Base-by-base conservation (phyloP, 2,888 invertebrate genomes). In the Phalera bucephala region DNA sequence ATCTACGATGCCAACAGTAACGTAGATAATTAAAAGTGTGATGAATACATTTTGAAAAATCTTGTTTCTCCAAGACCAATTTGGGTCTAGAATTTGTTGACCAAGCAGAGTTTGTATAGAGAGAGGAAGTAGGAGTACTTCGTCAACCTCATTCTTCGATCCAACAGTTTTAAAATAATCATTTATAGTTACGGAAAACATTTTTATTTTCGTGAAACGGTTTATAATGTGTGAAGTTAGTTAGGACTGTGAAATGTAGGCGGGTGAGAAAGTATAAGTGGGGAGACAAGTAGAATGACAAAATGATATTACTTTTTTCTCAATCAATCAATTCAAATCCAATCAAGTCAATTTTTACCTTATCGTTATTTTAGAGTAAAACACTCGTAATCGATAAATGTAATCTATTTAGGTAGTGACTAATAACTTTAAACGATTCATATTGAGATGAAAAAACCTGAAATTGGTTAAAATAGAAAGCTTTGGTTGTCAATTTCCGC, bases 41-140 rank as follows among this genome's bases (percentile, higher is more conserved):
- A 46, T 56, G 1, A 68, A 35, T 7, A 75, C 13, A 32, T 77
- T 70, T 36, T 73, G 58, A 0, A 54, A 14, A 10, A 36, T 52
- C 42, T 55, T 67, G 22, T 47, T 66, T 40, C 42, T 68, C 68
- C 70, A 77, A 9, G 61, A 62, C 85, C 85, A 85, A 17, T 64
- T 52, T 1, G 80, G 73, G 31, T 82, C 62, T 3, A 84, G 52
- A 15, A 83, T 57, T 44, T 83, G 80, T 22, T 75, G 73, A 0
- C 80, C 82, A 8, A 74, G 65, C 8, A 76, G 37, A 27, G 62
- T 55, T 33, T 80, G 80, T 3, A 60, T 42, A 11, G 73, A 43
- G 17, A 83, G 49, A 8, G 67, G 59, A 0, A 57, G 23, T 5
- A 39, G 34, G 26, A 71, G 53, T 19, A 67, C 68, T 30, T 69